A percentile compares a stretch with the other conserved stretches of the same genome.
Evolutionary conservation across 92 coral and sea anemone species (phyloP).

Genomic region (Siderastrea radians): DNA sequence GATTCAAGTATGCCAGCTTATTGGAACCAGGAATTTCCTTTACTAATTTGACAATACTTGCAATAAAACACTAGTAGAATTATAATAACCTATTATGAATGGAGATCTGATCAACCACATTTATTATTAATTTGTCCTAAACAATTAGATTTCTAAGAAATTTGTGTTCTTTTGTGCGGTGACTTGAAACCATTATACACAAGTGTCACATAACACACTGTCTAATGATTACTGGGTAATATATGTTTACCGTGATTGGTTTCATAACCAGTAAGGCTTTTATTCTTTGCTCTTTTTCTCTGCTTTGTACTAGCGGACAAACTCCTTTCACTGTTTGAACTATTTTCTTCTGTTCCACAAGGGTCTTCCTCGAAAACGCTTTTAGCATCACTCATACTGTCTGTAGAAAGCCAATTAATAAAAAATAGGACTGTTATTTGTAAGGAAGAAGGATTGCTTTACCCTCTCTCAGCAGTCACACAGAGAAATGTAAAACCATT

Average conservation of each 20-base stretch:
- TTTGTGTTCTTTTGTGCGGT: background rate
- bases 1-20: background rate
- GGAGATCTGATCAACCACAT: background rate
- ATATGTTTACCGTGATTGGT: background rate
- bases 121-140: background rate
- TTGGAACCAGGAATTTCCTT: too few relatives aligned
- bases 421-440: background rate
- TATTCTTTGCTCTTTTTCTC: conserved; percentile 1
- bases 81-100: too few relatives aligned
- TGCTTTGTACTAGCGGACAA: background rate
- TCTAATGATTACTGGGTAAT: too few relatives aligned
- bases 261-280: background rate
- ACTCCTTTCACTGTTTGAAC: background rate
- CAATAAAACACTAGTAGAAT: background rate
- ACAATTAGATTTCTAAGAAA: background rate
- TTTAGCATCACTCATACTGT: background rate
- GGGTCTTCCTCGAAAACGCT: background rate
- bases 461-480: background rate
- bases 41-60: too few relatives aligned
- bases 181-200: background rate
- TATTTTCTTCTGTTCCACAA: background rate
- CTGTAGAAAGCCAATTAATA: background rate
- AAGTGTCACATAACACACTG: background rate
- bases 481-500: background rate
- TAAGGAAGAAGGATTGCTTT: too few relatives aligned